phyloP scores from a whole-genome alignment of 2,113 vertebrate genomes.

The Calidris pygmaea region DNA sequence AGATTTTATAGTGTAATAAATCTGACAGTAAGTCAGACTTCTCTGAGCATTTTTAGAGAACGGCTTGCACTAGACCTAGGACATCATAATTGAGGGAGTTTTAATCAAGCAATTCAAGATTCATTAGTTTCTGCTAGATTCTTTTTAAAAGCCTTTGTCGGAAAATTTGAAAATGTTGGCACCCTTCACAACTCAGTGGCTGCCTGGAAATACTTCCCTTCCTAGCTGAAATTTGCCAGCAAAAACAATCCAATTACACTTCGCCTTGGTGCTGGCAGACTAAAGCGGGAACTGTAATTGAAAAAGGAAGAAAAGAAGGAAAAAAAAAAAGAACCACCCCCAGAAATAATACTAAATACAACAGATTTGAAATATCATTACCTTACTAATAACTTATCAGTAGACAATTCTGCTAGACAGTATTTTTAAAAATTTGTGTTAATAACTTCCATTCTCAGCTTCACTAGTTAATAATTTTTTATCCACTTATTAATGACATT shows the following conservation, averaged over 20 bases:
- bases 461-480: background rate
- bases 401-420: background rate
- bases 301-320: background rate
- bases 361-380: background rate
- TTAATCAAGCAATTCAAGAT: background rate
- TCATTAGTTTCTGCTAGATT: background rate
- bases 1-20: background rate
- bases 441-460: background rate
- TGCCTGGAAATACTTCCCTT: background rate
- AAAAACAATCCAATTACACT: background rate
- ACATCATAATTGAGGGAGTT: background rate
- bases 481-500: background rate
- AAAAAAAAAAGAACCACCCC: background rate
- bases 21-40: background rate
- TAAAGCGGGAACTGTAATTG: background rate
- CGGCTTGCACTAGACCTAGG: background rate
- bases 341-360: background rate
- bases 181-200: background rate
- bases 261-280: background rate
- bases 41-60: background rate
- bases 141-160: background rate
- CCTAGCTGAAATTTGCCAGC: background rate
- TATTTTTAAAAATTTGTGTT: background rate
- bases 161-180: background rate
- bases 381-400: background rate